Base-by-base conservation (phyloP, 2,888 invertebrate genomes). In the Stomorhina lunata region DNA sequence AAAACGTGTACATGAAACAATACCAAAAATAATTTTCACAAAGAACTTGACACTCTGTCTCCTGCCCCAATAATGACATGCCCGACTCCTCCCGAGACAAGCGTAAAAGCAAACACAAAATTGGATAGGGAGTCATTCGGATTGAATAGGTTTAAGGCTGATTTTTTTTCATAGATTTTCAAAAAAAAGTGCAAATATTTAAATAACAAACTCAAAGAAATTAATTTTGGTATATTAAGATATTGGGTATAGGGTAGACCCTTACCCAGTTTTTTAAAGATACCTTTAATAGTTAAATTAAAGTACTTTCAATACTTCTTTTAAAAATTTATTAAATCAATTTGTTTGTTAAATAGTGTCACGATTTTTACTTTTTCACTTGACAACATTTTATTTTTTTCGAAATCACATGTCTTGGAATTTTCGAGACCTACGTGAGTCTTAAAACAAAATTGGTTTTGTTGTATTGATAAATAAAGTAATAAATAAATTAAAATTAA, bases 1-100 rank as follows among this genome's bases (percentile, higher is more conserved):
- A 65, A 32, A 50, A 25, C 63, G 57, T 57, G 27, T 27, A 81
- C 72, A 77, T 73, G 81, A 73, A 81, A 82, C 75, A 82, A 79
- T 75, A 75, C 61, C 20, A 55, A 72, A 83, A 83, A 83, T 80
- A 83, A 83, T 80, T 80, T 83, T 55, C 76, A 71, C 79, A 80
- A 83, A 72, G 72, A 79, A 75, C 71, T 82, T 77, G 75, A 80
- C 75, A 80, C 63, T 61, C 63, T 63, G 68, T 61, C 63, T 69
- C 69, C 53, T 75, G 53, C 43, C 63, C 69, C 55, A 69, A 32
- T 32, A n/a, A n/a, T n/a, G n/a, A n/a, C n/a, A n/a, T n/a, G n/a
- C n/a, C n/a, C n/a, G n/a, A n/a, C n/a, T n/a, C n/a, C n/a, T n/a
- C n/a, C n/a, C n/a, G n/a, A n/a, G n/a, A n/a, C n/a, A n/a, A n/a